Evolutionary conservation across 1,140 invertebrate species (phyloP), one percentile per base, ranked within the genome.

Genomic region (Aricia agestis): DNA sequence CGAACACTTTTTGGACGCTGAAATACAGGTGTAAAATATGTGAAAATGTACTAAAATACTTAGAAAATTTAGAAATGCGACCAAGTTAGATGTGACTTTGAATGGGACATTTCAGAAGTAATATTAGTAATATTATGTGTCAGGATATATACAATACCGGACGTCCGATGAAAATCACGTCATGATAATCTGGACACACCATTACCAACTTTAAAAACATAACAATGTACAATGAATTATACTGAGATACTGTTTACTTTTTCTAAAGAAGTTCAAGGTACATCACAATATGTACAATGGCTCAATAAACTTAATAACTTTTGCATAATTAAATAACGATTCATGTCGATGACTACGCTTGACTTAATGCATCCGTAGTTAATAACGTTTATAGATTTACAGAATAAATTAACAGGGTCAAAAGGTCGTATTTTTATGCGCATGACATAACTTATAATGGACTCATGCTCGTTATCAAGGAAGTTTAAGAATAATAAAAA

Each of bases 1-100:
- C 71, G 19, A 76, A 75, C 4, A 82, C 80, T 66, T 59, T 76
- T 68, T 74, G 31, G 15, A 85, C 79, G 11, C 87, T 89, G 70
- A 6, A 77, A 81, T 57, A 10, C 7, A 7, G 13, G 25, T 61
- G 25, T 17, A 25, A 25, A 25, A n/a, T n/a, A n/a, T n/a, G n/a
- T 25, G 25, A 25, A 25, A 25, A 25, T 25, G 25, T 25, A n/a
- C n/a, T n/a, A 69, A 15, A 42, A 42, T 42, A 42, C 41, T 42
- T 25, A 25, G 25, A n/a, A n/a, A n/a, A n/a, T n/a, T n/a, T n/a
- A n/a, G n/a, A n/a, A n/a, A n/a, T n/a, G n/a, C n/a, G n/a, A n/a
- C n/a, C n/a, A n/a, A n/a, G n/a, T n/a, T n/a, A n/a, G n/a, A n/a
- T n/a, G n/a, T n/a, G n/a, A n/a, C n/a, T n/a, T n/a, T n/a, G n/a